Base-by-base conservation (phyloP, 2,888 invertebrate species). In the Drosophila falleni region DNA sequence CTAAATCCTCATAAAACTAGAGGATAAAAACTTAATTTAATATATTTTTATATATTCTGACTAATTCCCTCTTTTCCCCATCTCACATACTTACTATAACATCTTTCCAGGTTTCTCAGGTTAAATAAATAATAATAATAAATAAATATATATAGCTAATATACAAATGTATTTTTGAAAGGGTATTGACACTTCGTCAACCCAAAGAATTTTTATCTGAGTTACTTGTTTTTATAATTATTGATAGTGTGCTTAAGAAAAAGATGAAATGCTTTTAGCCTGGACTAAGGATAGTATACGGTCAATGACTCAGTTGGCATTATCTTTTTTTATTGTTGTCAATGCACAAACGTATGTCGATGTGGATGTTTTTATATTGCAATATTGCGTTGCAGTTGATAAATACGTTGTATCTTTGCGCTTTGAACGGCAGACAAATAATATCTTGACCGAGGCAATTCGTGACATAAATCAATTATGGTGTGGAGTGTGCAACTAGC, bases 381-480 rank as follows among this genome's bases (percentile, higher is more conserved):
- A 56, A 56, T 47, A 70, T 44, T 80, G 65, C 65, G 71, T 65
- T 77, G 56, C 59, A 49, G 54, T 56, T 65, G 49, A 77, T 77
- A 71, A 76, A 76, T 66, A 54, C 65, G 53, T 50, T 76, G 60
- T 77, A 80, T 77, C 71, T 77, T 44, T 41, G 39, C 55, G 50
- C 63, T 64, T 62, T 46, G 60, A 49, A 33, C 44, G 49, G 10
- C 44, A 13, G 49, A 44, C 31, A 33, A 62, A 54, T 29, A 66
- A 59, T 56, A 69, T 55, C 35, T 44, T 71, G 64, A 44, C 58
- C 31, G 69, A 42, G 44, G 59, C 71, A 69, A 76, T 81, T 83
- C 83, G 83, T 84, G 83, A 75, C 79, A 75, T 71, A 71, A 72
- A 74, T 80, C 78, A 77, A 74, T 85, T 87, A 83, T 84, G 81